Evolutionary conservation across 1,140 invertebrate genomes (phyloP), one percentile per base, ranked within the genome.

Genomic region (Pseudomyrmex pallidus): DNA sequence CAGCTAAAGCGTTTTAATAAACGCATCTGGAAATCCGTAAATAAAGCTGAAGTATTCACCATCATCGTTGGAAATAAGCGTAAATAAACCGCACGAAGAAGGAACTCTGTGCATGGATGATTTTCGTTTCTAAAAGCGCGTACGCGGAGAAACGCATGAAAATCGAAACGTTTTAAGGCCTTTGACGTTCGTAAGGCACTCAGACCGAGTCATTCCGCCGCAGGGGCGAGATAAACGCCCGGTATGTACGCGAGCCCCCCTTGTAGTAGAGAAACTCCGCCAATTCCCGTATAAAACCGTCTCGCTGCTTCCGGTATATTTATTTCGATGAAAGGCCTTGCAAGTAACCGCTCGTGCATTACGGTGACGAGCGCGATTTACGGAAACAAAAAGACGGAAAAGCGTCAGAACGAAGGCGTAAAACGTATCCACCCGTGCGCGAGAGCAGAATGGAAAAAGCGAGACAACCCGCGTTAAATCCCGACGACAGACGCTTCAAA

Each of bases 281-380:
- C 68, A 72, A 84, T 87, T 78, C 76, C 5, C 70, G 48, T 57
- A 56, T 72, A 80, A 84, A 87, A 82, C 54, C 82, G 50, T 84
- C 74, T 68, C 59, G 52, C 74, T 61, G 46, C 66, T 84, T 63
- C 63, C 82, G 54, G 46, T 57, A 52, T 88, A 87, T 88, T 87
- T 85, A 88, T 85, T 82, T 87, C 63, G 82, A 84, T 66, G 74
- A 87, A 82, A 72, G 57, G 74, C 74, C 50, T 48, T 68, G 68
- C 50, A 64, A 54, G 83, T 67, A 61, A 76, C 67, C 22, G 66
- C 52, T 66, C 25, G 54, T 68, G 62, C 80, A 84, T 84, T 56
- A 10, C 64, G 7, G 10, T 35, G 44, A 63, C 9, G 50, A 48
- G n/a, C 2, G 46, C 15, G 56, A 44, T n/a, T 80, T 44, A 46